Evolutionary conservation across 2,113 vertebrate genomes (phyloP).

Genomic region (Mobula birostris): DNA sequence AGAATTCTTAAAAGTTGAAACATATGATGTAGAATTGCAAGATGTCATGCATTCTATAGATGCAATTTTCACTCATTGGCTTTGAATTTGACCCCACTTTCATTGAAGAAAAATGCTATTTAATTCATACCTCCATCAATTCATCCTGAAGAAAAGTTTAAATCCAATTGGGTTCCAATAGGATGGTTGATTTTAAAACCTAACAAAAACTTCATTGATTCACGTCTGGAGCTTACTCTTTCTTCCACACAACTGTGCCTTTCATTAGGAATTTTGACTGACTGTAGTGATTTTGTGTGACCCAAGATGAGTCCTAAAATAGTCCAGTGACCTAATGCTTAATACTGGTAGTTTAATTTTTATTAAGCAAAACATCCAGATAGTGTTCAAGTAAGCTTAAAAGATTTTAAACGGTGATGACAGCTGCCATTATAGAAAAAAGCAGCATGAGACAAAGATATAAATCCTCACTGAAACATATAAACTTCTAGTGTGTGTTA

Average conservation of each 20-base stretch:
- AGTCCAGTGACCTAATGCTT: slow-evolving; percentile 38
- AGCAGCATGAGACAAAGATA: slow-evolving; percentile 44
- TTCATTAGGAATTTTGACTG: slow-evolving; percentile 36
- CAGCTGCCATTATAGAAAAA: slow-evolving; percentile 46
- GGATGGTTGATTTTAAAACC: slow-evolving; percentile 35
- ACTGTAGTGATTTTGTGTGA: not conserved
- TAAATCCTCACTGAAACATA: slow-evolving; percentile 43
- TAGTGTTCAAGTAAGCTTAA: slow-evolving; percentile 45
- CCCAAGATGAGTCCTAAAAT: slow-evolving; percentile 39
- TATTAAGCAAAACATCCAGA: slow-evolving; percentile 39
- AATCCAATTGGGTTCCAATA: not conserved
- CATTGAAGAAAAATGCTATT: not conserved
- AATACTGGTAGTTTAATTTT: slow-evolving; percentile 34
- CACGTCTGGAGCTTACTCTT: slow-evolving; percentile 37
- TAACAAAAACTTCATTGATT: slow-evolving; percentile 47
- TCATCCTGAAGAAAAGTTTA: not conserved
- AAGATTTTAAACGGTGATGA: slow-evolving; percentile 46
- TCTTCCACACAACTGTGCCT: slow-evolving; percentile 37
- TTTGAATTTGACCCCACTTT: not conserved
- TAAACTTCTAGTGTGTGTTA: slow-evolving; percentile 41
- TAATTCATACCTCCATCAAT: not conserved
- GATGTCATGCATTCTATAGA: not conserved
- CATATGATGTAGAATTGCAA: not conserved
- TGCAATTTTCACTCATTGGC: not conserved
- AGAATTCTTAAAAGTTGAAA: not conserved